Conservation (phyloP, 2,888 invertebrate species). For the Cephonodes hylas region DNA sequence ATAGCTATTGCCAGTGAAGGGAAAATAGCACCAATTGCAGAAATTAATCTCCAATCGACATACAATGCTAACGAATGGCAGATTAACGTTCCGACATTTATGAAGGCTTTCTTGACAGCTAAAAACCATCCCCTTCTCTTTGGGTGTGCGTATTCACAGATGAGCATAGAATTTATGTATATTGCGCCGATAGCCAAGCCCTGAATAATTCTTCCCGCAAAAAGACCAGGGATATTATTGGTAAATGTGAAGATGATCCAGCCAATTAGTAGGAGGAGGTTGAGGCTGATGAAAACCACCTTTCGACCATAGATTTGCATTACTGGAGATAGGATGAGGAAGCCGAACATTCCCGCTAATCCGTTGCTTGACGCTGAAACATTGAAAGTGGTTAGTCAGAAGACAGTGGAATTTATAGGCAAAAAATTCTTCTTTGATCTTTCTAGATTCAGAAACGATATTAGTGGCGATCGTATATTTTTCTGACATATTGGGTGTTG, state of each 20-base stretch:
- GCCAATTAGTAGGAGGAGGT: conserved; percentile 27
- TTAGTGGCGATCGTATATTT: too few relatives aligned
- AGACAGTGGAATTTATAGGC: neutral
- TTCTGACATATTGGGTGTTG: too few relatives aligned
- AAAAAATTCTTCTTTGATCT: too few relatives aligned
- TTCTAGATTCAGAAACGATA: too few relatives aligned
- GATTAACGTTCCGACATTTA: conserved; percentile 34
- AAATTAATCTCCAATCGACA: conserved; percentile 44
- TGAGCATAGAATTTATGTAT: conserved; percentile 34
- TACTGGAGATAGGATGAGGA: conserved; percentile 36
- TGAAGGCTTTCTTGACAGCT: conserved; percentile 33
- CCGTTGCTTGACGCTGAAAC: conserved; percentile 41
- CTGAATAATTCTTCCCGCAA: conserved; percentile 39
- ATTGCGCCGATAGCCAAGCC: conserved; percentile 40
- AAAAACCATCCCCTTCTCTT: conserved; percentile 44
- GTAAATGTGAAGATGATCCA: conserved; percentile 41
- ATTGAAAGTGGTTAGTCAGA: too few relatives aligned
- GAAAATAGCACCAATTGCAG: conserved; percentile 25
- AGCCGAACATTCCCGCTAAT: conserved; percentile 38
- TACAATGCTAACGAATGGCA: conserved; percentile 39
- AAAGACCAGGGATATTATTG: conserved; percentile 29
- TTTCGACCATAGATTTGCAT: conserved; percentile 44
- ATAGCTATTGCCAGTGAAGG: conserved; percentile 26
- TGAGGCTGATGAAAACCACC: conserved; percentile 27
- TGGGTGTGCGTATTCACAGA: conserved; percentile 44